phyloP scores from a whole-genome alignment of 2,888 invertebrate species.

The Lucinisca nassula region DNA sequence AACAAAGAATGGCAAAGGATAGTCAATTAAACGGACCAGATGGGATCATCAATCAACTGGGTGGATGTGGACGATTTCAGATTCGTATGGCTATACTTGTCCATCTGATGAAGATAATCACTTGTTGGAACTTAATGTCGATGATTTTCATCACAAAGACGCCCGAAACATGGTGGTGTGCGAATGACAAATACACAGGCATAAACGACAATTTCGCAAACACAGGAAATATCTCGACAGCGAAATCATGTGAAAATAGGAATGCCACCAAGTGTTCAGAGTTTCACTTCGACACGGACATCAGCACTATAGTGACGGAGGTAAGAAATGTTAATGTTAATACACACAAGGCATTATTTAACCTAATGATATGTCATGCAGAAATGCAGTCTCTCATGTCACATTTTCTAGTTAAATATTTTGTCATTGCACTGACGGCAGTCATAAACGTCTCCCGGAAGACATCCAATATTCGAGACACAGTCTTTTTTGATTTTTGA shows the following conservation, averaged over 20 bases:
- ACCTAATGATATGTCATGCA: no score
- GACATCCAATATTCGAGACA: no score
- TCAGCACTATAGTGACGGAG: conserved; percentile 23
- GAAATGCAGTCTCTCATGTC: no score
- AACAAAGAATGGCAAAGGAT: no score
- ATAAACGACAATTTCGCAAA: neutral
- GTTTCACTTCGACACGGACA: neutral
- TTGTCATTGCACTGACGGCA: no score
- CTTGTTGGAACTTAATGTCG: conserved; percentile 41
- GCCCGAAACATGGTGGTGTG: conserved; percentile 45
- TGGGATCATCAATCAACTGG: conserved; percentile 45
- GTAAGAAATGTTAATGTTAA: conserved; percentile 18
- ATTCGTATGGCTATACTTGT: conserved; percentile 37
- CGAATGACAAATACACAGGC: neutral
- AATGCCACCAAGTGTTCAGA: conserved; percentile 41
- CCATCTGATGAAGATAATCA: conserved; percentile 34
- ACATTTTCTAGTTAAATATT: no score
- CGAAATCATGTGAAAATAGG: conserved; percentile 2
- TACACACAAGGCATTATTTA: no score
- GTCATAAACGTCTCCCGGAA: no score
- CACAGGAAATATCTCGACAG: neutral
- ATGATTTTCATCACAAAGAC: conserved; percentile 44
- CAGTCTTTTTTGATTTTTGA: no score
- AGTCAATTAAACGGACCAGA: conserved; percentile 50
- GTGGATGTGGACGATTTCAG: conserved; percentile 54